Conservation (phyloP, 2,888 invertebrate species). For the Agonopterix alstromeriana region DNA sequence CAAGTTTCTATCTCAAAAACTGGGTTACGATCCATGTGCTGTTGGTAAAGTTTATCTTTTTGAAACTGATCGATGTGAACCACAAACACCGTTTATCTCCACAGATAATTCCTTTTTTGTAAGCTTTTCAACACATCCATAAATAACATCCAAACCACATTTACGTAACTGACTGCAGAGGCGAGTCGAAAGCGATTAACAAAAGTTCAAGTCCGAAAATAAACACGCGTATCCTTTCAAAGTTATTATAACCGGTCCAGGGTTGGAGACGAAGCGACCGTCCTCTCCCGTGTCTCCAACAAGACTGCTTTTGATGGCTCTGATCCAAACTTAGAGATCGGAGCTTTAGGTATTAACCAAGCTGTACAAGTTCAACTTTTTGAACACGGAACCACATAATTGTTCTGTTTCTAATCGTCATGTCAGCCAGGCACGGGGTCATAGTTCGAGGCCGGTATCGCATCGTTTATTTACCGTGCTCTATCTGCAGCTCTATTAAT, state of each 20-base stretch:
- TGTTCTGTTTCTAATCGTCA: neutral
- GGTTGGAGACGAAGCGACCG: slow-evolving; percentile 35
- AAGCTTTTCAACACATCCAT: too few species aligned
- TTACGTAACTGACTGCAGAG: slow-evolving; percentile 24
- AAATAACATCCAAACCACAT: neutral
- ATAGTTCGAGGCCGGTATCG: neutral
- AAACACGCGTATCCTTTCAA: slow-evolving; percentile 49
- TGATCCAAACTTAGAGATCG: neutral
- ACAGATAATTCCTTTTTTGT: too few species aligned
- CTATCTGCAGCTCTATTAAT: too few species aligned
- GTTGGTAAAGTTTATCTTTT: slow-evolving; percentile 28
- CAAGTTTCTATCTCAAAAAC: slow-evolving; percentile 23
- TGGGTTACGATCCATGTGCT: slow-evolving; percentile 39
- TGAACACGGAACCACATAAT: slow-evolving; percentile 15
- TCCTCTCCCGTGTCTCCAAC: slow-evolving; percentile 32
- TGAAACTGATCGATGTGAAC: slow-evolving; percentile 19
- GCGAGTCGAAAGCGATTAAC: slow-evolving; percentile 48
- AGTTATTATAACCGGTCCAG: slow-evolving; percentile 30
- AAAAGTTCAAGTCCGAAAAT: slow-evolving; percentile 54
- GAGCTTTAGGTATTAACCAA: neutral
- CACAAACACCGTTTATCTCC: neutral
- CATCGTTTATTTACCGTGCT: slow-evolving; percentile 1
- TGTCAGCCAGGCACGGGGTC: neutral
- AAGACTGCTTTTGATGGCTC: slow-evolving; percentile 39
- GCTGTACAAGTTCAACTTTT: slow-evolving; percentile 19